phyloP scores from a whole-genome alignment of 2,797 vertebrate genomes.

The Gymnoscopelus microlampas region DNA sequence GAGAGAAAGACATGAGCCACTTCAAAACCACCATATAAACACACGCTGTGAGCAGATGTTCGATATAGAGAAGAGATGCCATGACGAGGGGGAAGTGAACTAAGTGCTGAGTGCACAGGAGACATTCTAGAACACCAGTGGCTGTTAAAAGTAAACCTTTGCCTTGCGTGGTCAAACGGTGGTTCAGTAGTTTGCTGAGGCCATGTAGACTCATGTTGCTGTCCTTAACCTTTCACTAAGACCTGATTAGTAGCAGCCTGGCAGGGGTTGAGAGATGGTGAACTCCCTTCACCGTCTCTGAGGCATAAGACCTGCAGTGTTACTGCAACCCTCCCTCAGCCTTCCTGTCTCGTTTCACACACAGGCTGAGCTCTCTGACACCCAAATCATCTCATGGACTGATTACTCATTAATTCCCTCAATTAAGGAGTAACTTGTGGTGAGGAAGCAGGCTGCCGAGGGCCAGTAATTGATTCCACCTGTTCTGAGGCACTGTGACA shows the following conservation, averaged over 20 bases:
- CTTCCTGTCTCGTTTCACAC: background rate
- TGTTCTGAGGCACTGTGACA: slow-evolving; percentile 73
- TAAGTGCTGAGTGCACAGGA: slow-evolving; percentile 40
- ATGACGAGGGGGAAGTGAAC: slow-evolving; percentile 48
- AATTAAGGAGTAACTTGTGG: slow-evolving; percentile 69
- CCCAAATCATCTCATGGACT: slow-evolving; percentile 64
- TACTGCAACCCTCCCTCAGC: slow-evolving; percentile 44
- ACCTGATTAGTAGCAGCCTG: slow-evolving; percentile 53
- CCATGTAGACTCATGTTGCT: slow-evolving; percentile 28
- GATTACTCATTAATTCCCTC: slow-evolving; percentile 76
- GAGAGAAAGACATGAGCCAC: slow-evolving; percentile 47
- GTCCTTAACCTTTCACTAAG: slow-evolving; percentile 36
- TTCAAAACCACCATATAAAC: slow-evolving; percentile 57
- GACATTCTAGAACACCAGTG: slow-evolving; percentile 37
- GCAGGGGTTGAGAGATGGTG: slow-evolving; percentile 28
- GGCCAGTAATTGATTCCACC: slow-evolving; percentile 80
- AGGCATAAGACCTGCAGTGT: slow-evolving; percentile 60
- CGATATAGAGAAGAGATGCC: slow-evolving; percentile 43
- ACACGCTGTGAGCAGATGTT: slow-evolving; percentile 50
- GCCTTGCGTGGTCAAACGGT: slow-evolving; percentile 20
- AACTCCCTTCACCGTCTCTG: slow-evolving; percentile 42
- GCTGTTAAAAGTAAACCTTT: slow-evolving; percentile 27
- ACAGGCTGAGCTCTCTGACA: slow-evolving; percentile 51
- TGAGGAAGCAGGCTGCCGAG: slow-evolving; percentile 52
- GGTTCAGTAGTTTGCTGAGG: slow-evolving; percentile 35